Base-by-base conservation (phyloP, 1,140 invertebrate species). In the Procambarus clarkii region DNA sequence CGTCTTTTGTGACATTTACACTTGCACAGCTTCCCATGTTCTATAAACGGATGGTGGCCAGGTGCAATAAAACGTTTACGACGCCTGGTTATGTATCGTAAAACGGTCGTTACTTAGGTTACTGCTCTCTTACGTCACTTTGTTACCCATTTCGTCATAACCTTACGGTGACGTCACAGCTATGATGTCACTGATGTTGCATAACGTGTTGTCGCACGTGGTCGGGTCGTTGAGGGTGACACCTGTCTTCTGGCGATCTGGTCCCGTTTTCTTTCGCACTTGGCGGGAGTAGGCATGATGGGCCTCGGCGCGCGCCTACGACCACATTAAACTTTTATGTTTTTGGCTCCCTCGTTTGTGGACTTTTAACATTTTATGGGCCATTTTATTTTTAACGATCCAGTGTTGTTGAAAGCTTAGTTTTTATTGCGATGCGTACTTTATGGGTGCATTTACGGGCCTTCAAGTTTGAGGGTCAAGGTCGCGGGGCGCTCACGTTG, bases 51-150 rank as follows among this genome's bases (percentile, higher is more conserved):
- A 58, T 60, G 89, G 89, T 91, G 83, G 89, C 89, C 89, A 91
- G 89, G 89, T 91, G 89, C 82, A 91, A 91, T 91, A 91, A 91
- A 91, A 91, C 89, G 82, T 91, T 91, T 91, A 91, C 89, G 89
- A 91, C 74, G 89, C 82, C 34, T 76, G 89, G 89, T 91, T 91
- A 91, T 91, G 89, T 91, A 91, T 91, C 89, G 89, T 91, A 91
- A 91, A 91, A 91, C 54, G 89, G 89, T 91, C 89, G 89, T 91
- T 91, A 91, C 89, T 91, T 86, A 91, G 82, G 89, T 91, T 91
- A 91, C 82, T 91, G 83, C 89, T 76, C 89, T 91, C 89, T 91
- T 91, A 91, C 89, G 89, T 91, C 89, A 91, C 89, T 91, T 91
- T 91, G 89, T 91, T 86, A 91, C 89, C 89, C 89, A 86, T 91